Evolutionary conservation across 2,888 invertebrate genomes (phyloP), one percentile per base, ranked within the genome.

Genomic region (Pedicia rivosa): DNA sequence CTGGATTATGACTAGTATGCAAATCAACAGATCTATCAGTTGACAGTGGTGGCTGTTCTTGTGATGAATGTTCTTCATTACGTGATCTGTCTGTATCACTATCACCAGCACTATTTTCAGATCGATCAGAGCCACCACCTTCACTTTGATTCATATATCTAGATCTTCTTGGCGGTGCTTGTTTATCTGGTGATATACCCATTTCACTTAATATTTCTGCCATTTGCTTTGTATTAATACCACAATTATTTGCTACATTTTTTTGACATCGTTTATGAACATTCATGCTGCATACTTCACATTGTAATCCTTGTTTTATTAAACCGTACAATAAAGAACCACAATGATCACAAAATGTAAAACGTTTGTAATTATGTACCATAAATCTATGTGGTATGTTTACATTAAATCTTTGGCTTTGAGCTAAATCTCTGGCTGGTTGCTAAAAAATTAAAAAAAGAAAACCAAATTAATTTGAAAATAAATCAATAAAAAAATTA

Each of bases 321-420:
- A 97, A 75, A 17, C 97, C 97, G 62, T 95, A 97, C 43, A 97
- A 74, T 58, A 97, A 71, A 43, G 94, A 94, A 48, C 97, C 97
- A 65, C 98, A 98, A 64, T 98, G 98, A 68, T 98, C 97, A 70
- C 98, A 98, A 69, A 98, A 98, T 20, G 97, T 97, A 64, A 95
- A 94, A 48, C 91, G 72, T 68, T 91, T 94, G 70, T 92, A 98
- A 50, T 78, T 95, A 69, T 97, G 97, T 53, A 94, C 83, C 51
- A 79, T 77, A 64, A 88, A 91, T 44, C 92, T 81, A 66, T 98
- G 98, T 48, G 98, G 98, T 54, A 98, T 78, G 68, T 98, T 97
- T 53, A 98, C 95, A 64, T 83, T 95, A 71, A 98, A 98, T 46
- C 97, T 74, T 61, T 78, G 76, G 32, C 77, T 77, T 42, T 67